Conservation (phyloP, 2,113 vertebrate species). For the Hydrolagus affinis region DNA sequence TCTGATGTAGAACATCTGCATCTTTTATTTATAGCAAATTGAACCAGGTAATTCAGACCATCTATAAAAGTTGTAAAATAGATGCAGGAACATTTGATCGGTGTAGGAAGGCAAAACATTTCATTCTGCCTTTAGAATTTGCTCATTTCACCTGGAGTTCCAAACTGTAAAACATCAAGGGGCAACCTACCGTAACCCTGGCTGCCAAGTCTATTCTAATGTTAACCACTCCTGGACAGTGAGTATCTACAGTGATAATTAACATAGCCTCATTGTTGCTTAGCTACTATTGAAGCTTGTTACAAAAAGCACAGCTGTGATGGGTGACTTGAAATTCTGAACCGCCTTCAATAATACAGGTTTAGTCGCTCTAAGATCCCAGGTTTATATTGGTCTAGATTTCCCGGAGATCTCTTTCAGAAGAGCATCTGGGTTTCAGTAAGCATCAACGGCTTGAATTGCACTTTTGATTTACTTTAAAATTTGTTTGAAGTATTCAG, state of each 20-base stretch:
- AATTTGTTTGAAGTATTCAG: too few relatives aligned
- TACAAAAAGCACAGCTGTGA: background rate
- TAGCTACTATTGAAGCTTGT: background rate
- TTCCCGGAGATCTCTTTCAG: too few relatives aligned
- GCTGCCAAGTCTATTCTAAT: background rate
- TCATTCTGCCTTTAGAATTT: background rate
- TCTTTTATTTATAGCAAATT: background rate
- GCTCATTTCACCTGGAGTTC: background rate
- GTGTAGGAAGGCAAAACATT: background rate
- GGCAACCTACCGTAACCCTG: background rate
- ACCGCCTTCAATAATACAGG: too few relatives aligned
- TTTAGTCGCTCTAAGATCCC: too few relatives aligned
- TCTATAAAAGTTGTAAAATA: background rate
- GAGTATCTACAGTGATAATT: background rate
- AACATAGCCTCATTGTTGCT: background rate
- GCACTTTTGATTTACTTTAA: too few relatives aligned
- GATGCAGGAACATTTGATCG: too few relatives aligned
- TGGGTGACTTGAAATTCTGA: background rate
- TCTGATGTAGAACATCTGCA: background rate
- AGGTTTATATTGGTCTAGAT: too few relatives aligned
- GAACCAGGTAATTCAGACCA: constrained; percentile 9
- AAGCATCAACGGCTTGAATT: too few relatives aligned
- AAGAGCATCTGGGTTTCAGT: too few relatives aligned
- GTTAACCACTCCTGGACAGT: background rate
- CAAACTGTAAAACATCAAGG: background rate